Evolutionary conservation across 2,888 invertebrate genomes (phyloP).

Genomic region (Acrobasis repandana): DNA sequence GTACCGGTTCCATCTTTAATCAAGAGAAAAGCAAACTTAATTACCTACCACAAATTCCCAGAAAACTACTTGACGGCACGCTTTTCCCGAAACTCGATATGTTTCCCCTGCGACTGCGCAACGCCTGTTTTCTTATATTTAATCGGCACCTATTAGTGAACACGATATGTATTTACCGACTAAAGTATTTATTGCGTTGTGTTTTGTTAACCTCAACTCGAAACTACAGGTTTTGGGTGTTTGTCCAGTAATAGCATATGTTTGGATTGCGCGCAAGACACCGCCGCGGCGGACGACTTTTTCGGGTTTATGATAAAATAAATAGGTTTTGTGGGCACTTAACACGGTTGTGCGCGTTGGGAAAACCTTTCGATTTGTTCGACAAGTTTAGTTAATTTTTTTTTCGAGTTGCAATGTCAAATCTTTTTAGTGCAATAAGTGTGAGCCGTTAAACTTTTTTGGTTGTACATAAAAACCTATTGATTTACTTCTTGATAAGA

Average conservation of each 20-base stretch:
- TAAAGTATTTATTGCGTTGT: constrained; percentile 75
- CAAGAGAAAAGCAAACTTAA: neutral
- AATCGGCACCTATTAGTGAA: constrained; percentile 73
- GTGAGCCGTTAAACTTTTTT: no score
- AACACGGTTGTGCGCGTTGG: constrained; percentile 13
- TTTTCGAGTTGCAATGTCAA: neutral
- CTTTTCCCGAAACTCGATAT: constrained; percentile 48
- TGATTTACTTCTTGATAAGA: no score
- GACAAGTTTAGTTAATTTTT: neutral
- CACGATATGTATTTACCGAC: constrained; percentile 59
- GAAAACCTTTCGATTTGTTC: constrained; percentile 4
- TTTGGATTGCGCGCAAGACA: constrained; percentile 58
- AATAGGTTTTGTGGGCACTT: constrained; percentile 16
- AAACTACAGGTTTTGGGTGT: constrained; percentile 74
- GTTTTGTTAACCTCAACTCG: constrained; percentile 76
- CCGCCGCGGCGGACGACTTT: constrained; percentile 23
- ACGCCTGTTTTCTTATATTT: constrained; percentile 64
- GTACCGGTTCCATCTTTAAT: neutral
- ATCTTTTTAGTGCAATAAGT: neutral
- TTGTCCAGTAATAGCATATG: constrained; percentile 74
- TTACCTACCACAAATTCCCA: neutral
- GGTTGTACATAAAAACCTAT: no score
- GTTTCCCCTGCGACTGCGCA: constrained; percentile 59
- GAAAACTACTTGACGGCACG: neutral
- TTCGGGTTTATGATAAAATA: constrained; percentile 18